Base-by-base conservation (phyloP, 1,140 invertebrate genomes). In the Saccostrea cuccullata region DNA sequence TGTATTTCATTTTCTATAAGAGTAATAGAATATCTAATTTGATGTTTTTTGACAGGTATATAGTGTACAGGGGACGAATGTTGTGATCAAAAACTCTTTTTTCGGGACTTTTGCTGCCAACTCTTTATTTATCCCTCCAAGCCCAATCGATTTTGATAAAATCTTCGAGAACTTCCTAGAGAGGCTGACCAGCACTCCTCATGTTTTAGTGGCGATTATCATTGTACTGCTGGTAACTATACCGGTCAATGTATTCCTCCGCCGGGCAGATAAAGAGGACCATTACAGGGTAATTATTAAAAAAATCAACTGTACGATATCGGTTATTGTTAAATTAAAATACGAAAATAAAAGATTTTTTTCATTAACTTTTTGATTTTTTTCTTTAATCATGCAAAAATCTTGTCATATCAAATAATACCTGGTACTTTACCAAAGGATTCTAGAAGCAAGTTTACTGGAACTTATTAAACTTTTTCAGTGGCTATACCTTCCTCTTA, bases 21-120 rank as follows among this genome's bases (percentile, higher is more conserved):
- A 8, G 30, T 36, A 36, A 36, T 2, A 47, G 2, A 47, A 5
- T 47, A 47, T 3, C 1, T 47, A 47, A 6, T 5, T 47, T 8
- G 17, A n/a, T 64, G 0, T 60, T 60, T 36, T 77, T 30, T 77
- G 0, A 26, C 23, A 77, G 70, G 26, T 77, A 9, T 17, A 77
- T 26, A 77, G 15, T 30, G 70, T 77, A 8, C 26, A 77, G 12
- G 70, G 70, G 15, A 77, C 23, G 30, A 77, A 77, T 26, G 70
- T 77, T 15, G 30, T 30, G 13, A 77, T 77, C 15, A 56, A 87
- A 47, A 87, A 70, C n/a, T 58, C 67, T n/a, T 82, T 87, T 17
- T 87, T 87, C 40, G 86, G 86, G 15, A 87, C 86, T 26, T 87
- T 87, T 26, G 70, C 86, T 12, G 86, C 86, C 26, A 30, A 56